phyloP scores from a whole-genome alignment of 2,888 invertebrate species.

The Ormia ochracea region DNA sequence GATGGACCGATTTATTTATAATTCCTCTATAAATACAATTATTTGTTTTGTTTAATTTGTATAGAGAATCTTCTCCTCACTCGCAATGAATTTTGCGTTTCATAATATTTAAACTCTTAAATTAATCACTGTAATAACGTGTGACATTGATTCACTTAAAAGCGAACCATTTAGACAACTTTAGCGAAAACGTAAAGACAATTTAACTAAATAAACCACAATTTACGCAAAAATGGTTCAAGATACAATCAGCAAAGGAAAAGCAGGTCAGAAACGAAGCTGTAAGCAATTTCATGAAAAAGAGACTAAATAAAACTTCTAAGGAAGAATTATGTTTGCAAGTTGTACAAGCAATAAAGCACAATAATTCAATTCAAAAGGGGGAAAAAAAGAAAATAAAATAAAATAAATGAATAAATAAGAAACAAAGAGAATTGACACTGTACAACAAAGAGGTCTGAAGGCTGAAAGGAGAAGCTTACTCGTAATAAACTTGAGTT shows the following conservation, averaged over 20 bases:
- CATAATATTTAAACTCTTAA: conserved; percentile 46
- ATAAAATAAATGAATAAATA: not conserved
- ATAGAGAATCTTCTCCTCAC: not conserved
- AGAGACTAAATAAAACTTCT: conserved; percentile 22
- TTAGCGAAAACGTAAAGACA: conserved; percentile 49
- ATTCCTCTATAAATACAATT: too few species aligned
- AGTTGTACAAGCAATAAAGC: conserved; percentile 36
- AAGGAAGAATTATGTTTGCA: conserved; percentile 49
- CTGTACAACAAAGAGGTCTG: not conserved
- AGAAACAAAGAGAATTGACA: not conserved
- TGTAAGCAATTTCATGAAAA: conserved; percentile 18
- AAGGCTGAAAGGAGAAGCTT: not conserved
- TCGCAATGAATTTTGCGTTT: conserved; percentile 3
- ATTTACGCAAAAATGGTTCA: conserved; percentile 28
- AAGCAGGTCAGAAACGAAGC: not conserved
- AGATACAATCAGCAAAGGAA: not conserved
- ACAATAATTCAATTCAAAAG: conserved; percentile 42
- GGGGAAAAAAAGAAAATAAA: too few species aligned
- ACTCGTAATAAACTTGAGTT: conserved; percentile 36
- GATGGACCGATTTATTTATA: too few species aligned
- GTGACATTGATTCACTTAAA: conserved; percentile 61
- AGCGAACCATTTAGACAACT: conserved; percentile 52
- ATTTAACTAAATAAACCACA: conserved; percentile 54
- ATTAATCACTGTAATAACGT: conserved; percentile 59
- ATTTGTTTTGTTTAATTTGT: not conserved